Conservation (phyloP, 1,140 invertebrate species). For the Drosophila novamexicana region DNA sequence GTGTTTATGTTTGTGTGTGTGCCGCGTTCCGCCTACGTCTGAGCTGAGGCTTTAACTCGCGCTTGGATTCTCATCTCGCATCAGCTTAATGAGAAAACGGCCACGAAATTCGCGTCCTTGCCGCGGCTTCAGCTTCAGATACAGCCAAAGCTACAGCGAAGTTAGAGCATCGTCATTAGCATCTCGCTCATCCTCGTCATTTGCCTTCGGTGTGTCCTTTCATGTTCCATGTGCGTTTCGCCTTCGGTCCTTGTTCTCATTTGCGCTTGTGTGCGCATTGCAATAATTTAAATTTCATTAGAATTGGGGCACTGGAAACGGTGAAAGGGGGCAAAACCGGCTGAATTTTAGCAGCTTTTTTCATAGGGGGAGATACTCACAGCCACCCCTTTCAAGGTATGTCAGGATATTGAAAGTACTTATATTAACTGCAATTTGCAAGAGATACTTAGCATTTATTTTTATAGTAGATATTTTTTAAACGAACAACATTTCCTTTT, state of each 20-base stretch:
- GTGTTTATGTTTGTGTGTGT: conserved; percentile 4
- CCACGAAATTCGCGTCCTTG: conserved; percentile 60
- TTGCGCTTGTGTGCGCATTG: conserved; percentile 68
- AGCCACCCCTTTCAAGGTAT: conserved; percentile 39
- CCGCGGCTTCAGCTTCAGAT: conserved; percentile 23
- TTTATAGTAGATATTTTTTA: not conserved
- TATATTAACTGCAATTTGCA: conserved; percentile 2
- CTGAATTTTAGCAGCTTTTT: not conserved
- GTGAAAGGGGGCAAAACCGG: not conserved
- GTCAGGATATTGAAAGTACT: conserved; percentile 18
- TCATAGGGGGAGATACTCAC: not conserved
- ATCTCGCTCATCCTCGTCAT: conserved; percentile 2
- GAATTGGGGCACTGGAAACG: not conserved
- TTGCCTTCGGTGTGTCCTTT: conserved; percentile 23
- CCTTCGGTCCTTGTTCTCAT: conserved; percentile 53
- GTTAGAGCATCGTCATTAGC: conserved; percentile 10
- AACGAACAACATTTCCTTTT: not conserved
- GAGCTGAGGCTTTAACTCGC: conserved; percentile 17
- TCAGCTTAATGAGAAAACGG: conserved; percentile 76
- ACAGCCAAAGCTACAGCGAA: conserved; percentile 8
- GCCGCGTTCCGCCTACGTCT: conserved; percentile 7
- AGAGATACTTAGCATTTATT: too few relatives aligned
- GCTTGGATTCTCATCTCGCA: conserved; percentile 49
- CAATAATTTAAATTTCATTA: conserved; percentile 62
- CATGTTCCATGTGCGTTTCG: conserved; percentile 44